These are phyloP conservation scores for Arctocebus calabarensis DNA, from an alignment of 2,797 vertebrate species.

Conservation along the genomic window DNA sequence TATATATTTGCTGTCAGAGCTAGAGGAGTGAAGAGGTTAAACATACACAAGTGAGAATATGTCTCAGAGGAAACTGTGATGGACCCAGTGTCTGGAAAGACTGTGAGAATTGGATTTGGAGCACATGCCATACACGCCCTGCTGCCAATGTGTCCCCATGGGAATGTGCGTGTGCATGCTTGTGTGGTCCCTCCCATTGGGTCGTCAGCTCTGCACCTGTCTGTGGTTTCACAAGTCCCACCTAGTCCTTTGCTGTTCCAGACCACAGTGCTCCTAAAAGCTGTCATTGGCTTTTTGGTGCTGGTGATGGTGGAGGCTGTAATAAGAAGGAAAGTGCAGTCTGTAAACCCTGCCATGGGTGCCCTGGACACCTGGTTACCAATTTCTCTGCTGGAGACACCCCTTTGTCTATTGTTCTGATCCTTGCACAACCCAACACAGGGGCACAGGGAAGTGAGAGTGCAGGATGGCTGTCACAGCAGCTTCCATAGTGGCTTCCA, in stretches of 20 bases:
- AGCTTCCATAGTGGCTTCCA: background rate
- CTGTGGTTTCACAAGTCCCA: background rate
- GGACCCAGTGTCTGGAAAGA: background rate
- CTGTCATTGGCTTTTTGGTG: background rate
- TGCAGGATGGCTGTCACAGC: background rate
- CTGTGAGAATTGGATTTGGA: background rate
- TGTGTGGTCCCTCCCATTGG: background rate
- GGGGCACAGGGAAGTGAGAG: background rate
- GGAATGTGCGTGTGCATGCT: fast-evolving
- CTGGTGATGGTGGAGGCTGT: background rate
- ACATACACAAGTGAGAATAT: background rate
- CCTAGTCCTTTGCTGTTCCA: background rate
- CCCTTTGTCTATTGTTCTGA: background rate
- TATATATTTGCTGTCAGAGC: background rate
- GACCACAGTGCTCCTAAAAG: background rate
- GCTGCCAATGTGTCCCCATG: too few relatives aligned
- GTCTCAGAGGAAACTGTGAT: background rate
- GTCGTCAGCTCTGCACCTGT: background rate
- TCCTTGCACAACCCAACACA: background rate
- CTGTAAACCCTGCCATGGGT: background rate
- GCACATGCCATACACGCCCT: too few relatives aligned
- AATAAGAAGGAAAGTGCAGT: background rate
- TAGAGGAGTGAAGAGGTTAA: background rate
- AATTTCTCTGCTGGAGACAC: background rate
- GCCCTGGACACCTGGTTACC: too few relatives aligned